Percentiles rank a stretch among this genome's conserved stretches.
These are phyloP conservation scores for Calephelis virginiensis DNA, from an alignment of 1,140 invertebrate species.

Conservation along the genomic window DNA sequence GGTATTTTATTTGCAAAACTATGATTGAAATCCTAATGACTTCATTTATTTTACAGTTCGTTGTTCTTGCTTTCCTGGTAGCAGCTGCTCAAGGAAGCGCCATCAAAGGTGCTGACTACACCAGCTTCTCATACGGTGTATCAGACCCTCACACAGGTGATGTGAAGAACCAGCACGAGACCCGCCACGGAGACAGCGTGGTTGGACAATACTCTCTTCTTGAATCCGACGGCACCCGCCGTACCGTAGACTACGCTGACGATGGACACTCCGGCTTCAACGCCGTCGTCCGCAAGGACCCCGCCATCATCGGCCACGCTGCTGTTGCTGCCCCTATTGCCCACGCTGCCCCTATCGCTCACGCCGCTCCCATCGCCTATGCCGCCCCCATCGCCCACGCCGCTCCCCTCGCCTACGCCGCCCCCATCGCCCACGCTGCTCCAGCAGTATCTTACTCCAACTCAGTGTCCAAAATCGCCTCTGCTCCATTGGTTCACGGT, in stretches of 20 bases:
- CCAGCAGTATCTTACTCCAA: slow-evolving; percentile 7
- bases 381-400: background rate
- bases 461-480: slow-evolving; percentile 33
- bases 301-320: slow-evolving; percentile 53
- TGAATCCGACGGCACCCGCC: slow-evolving; percentile 17
- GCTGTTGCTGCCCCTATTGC: slow-evolving; percentile 36
- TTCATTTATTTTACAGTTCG: slow-evolving; percentile 34
- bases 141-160: slow-evolving; percentile 38
- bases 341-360: slow-evolving; percentile 25
- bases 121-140: slow-evolving; percentile 68
- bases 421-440: slow-evolving; percentile 29
- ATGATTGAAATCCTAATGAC: too few species aligned
- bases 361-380: too few species aligned
- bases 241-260: slow-evolving; percentile 76
- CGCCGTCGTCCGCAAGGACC: slow-evolving; percentile 39
- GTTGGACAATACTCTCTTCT: slow-evolving; percentile 50
- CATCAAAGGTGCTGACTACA: slow-evolving; percentile 52
- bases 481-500: slow-evolving; percentile 30
- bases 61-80: slow-evolving; percentile 40
- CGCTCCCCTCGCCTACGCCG: slow-evolving; percentile 25
- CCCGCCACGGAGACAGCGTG: slow-evolving; percentile 64
- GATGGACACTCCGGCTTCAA: slow-evolving; percentile 69
- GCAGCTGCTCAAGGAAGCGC: slow-evolving; percentile 39
- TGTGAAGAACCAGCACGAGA: slow-evolving; percentile 60
- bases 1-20: too few species aligned